Conservation (phyloP, 2,888 invertebrate genomes). For the Volucella inflata region DNA sequence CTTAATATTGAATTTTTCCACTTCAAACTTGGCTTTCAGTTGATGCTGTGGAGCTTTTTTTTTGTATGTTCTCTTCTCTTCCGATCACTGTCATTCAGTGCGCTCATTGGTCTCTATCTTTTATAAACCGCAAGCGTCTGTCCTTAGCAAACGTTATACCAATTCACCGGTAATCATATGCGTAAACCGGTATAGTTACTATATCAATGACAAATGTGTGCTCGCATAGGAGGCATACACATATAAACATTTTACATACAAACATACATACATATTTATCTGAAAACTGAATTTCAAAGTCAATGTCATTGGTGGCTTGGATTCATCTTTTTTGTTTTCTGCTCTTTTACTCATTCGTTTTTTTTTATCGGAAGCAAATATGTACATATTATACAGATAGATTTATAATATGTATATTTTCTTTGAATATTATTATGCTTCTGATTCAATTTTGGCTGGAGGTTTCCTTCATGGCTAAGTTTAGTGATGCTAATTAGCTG, state of each 20-base stretch:
- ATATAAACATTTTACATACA: neutral
- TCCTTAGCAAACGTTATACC: slow-evolving; percentile 69
- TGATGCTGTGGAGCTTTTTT: slow-evolving; percentile 49
- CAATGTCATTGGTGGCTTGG: slow-evolving; percentile 69
- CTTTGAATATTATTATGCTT: slow-evolving; percentile 20
- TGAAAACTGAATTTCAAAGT: slow-evolving; percentile 74
- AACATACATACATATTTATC: slow-evolving; percentile 20
- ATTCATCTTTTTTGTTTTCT: slow-evolving; percentile 50
- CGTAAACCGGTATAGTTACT: slow-evolving; percentile 50
- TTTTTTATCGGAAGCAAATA: slow-evolving; percentile 59
- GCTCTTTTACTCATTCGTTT: slow-evolving; percentile 33
- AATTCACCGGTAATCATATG: slow-evolving; percentile 51
- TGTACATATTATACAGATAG: neutral
- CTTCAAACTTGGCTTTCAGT: slow-evolving; percentile 17
- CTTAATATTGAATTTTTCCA: slow-evolving; percentile 69
- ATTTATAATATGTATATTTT: slow-evolving; percentile 3
- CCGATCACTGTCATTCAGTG: slow-evolving; percentile 38
- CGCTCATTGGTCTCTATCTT: slow-evolving; percentile 3
- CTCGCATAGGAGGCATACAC: neutral
- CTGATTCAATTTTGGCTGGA: slow-evolving; percentile 6
- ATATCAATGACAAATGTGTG: slow-evolving; percentile 11
- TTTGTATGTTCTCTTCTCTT: slow-evolving; percentile 27
- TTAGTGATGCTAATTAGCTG: slow-evolving; percentile 6
- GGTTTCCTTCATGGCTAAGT: slow-evolving; percentile 33
- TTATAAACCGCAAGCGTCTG: slow-evolving; percentile 26